Base-by-base conservation (phyloP, 2,113 vertebrate genomes). In the Gymnogyps californianus region DNA sequence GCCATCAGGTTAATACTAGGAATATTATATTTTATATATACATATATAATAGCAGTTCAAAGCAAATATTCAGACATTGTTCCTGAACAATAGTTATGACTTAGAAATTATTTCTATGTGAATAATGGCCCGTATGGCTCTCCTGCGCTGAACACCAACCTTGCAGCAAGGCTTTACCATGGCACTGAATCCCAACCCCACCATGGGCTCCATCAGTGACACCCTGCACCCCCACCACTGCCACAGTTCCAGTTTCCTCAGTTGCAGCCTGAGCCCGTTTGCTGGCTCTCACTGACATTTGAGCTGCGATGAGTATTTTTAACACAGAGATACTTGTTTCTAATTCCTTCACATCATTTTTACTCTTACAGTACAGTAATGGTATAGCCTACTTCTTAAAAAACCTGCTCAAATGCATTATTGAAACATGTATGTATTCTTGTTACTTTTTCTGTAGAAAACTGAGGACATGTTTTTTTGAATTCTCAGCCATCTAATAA, bases 41-140 rank as follows among this genome's bases (percentile, higher is more conserved):
- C 38, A 38, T 38, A 38, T 38, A 38, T 38, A 38, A 38, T 8
- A 38, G 38, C 38, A 38, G 16, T 70, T 86, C 19, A 83, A 66
- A 66, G 10, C 58, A 40, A 90, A 49, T 84, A 84, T 62, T 81
- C 47, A 80, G 32, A 17, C 16, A 36, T 16, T 6, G 2, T 64
- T 78, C 28, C 61, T 82, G 34, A 5, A 18, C 20, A 84, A 25
- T 3, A 67, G 9, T 44, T 84, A 49, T 22, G 40, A 38, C 14
- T 21, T 54, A 42, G 12, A 49, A 58, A 75, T 52, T 19, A 44
- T 47, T 78, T 75, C 10, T 82, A 0, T 17, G 7, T 52, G 4
- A 71, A 46, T 52, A 78, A 44, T 42, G 12, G 2, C 1, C 6
- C 15, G 11, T 22, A 1, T 54, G 19, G 1, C 4, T 59, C 9